Conservation (phyloP, 2,797 vertebrate species). For the Halcyon leucocephala region DNA sequence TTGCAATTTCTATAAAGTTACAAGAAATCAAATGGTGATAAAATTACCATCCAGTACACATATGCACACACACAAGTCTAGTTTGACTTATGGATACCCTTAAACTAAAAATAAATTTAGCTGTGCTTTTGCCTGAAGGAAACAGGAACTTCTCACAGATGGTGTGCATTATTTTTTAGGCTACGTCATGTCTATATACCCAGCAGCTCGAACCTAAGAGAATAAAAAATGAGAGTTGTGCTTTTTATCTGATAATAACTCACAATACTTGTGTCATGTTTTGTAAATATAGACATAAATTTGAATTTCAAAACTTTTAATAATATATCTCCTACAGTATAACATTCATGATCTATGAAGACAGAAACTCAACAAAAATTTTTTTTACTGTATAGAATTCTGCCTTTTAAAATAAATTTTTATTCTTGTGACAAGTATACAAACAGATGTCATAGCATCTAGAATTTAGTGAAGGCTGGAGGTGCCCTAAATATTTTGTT, state of each 20-base stretch:
- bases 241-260: constrained; percentile 16
- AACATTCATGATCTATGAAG: not conserved
- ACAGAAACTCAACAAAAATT: not conserved
- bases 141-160: constrained; percentile 50
- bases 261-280: not conserved
- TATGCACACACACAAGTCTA: not conserved
- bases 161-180: constrained; percentile 11
- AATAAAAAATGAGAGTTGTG: constrained; percentile 23
- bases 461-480: constrained; percentile 41
- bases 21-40: constrained; percentile 49
- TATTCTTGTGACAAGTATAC: not conserved
- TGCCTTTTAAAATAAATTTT: constrained; percentile 1
- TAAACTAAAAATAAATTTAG: constrained; percentile 52
- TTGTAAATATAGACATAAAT: constrained; percentile 57
- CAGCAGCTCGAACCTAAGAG: not conserved
- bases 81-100: not conserved
- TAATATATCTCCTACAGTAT: not conserved
- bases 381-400: not conserved
- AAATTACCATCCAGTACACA: constrained; percentile 37
- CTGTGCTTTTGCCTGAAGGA: constrained; percentile 34
- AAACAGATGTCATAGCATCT: not conserved
- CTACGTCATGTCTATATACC: not conserved
- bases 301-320: constrained; percentile 25
- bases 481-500: not conserved
- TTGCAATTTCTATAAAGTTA: constrained; percentile 30